Conservation (phyloP, 2,797 vertebrate genomes). For the Epinephelus coioides region DNA sequence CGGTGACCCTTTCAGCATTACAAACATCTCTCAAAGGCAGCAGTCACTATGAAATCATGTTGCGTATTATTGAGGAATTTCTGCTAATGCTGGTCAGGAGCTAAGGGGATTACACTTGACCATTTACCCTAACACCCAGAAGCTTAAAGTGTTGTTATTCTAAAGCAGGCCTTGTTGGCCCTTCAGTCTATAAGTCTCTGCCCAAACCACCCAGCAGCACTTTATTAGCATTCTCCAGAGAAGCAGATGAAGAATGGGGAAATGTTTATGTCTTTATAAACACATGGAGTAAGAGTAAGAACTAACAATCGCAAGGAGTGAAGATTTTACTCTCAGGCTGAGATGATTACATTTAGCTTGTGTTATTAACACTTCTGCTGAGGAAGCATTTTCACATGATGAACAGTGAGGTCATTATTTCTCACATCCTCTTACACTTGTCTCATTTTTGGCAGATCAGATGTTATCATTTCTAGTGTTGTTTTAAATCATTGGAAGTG, state of each 20-base stretch:
- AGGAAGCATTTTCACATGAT: not conserved
- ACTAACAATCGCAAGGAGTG: not conserved
- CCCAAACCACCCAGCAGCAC: conserved; percentile 49
- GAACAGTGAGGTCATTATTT: not conserved
- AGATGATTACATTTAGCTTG: conserved; percentile 16
- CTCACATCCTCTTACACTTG: not conserved
- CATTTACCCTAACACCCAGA: conserved; percentile 80
- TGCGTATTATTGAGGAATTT: conserved; percentile 82
- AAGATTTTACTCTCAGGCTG: not conserved
- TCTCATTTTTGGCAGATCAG: conserved; percentile 11
- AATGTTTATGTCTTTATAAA: conserved; percentile 27
- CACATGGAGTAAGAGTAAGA: conserved; percentile 4
- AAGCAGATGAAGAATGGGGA: conserved; percentile 7
- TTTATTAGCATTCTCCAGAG: conserved; percentile 30
- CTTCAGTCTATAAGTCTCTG: conserved; percentile 43
- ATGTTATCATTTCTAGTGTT: conserved; percentile 18
- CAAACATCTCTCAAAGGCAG: conserved; percentile 76
- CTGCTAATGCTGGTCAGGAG: conserved; percentile 74
- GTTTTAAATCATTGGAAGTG: conserved; percentile 16
- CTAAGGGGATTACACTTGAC: conserved; percentile 83
- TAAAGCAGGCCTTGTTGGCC: conserved; percentile 64
- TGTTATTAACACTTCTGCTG: not conserved
- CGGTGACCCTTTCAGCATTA: conserved; percentile 72
- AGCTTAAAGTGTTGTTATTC: conserved; percentile 74
- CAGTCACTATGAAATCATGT: conserved; percentile 80